Percentiles rank a stretch among this genome's conserved stretches.
Evolutionary conservation across 2,888 invertebrate genomes (phyloP).

Genomic region (Opisthograptis luteolata): DNA sequence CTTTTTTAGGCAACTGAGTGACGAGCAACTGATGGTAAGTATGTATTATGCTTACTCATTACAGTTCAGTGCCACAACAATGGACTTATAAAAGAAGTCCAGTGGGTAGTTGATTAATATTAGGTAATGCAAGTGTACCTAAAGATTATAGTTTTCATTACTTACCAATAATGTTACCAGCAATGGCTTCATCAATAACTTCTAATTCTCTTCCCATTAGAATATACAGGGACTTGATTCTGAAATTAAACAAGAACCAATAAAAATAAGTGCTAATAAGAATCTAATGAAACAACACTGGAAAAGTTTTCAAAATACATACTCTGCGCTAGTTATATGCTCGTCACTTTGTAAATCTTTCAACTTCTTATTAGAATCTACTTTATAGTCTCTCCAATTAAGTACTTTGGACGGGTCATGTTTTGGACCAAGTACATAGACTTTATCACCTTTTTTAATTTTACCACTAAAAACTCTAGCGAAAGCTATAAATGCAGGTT

Average conservation of each 20-base stretch:
- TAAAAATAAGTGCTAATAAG: conserved; percentile 1
- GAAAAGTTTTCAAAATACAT: conserved; percentile 49
- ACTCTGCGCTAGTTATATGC: conserved; percentile 86
- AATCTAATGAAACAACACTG: background rate
- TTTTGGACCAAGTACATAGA: conserved; percentile 94
- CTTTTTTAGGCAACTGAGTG: too few species aligned
- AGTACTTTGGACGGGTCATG: conserved; percentile 90
- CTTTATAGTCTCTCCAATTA: conserved; percentile 62
- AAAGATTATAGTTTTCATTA: too few species aligned
- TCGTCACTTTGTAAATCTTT: conserved; percentile 86
- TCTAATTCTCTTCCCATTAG: conserved; percentile 97
- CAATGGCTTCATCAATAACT: conserved; percentile 89
- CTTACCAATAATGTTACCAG: conserved; percentile 94
- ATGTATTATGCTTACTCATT: too few species aligned
- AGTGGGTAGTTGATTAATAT: too few species aligned
- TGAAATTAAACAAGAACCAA: conserved; percentile 48
- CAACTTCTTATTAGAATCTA: conserved; percentile 78
- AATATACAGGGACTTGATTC: conserved; percentile 91
- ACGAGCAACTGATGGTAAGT: too few species aligned
- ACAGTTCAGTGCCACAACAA: too few species aligned
- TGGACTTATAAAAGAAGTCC: too few species aligned
- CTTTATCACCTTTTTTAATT: conserved; percentile 88
- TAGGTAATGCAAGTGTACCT: too few species aligned
- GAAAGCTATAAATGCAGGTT: conserved; percentile 93
- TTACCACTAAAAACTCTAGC: conserved; percentile 96